These are phyloP conservation scores for Todiramphus chloris DNA, from an alignment of 2,113 vertebrate genomes.

Conservation along the genomic window DNA sequence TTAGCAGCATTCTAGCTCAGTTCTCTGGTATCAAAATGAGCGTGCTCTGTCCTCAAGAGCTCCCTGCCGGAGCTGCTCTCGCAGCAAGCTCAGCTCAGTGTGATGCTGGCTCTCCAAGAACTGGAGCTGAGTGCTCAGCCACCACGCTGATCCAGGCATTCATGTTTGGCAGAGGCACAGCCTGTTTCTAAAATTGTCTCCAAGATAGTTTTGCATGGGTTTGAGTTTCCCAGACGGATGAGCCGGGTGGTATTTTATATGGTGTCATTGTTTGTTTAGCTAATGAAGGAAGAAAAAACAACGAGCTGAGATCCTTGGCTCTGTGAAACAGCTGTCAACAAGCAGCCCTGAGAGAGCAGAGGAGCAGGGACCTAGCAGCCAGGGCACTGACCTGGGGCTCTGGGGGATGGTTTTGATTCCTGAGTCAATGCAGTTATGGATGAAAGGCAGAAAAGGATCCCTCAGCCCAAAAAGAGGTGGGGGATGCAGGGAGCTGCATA, in stretches of 20 bases:
- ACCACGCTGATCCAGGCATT: background rate
- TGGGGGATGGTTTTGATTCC: background rate
- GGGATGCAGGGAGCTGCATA: background rate
- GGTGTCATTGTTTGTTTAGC: slow-evolving; percentile 52
- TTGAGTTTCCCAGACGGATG: background rate
- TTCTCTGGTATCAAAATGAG: background rate
- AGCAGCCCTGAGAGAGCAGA: background rate
- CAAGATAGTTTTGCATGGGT: background rate
- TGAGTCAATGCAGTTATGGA: background rate
- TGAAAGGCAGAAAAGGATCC: background rate
- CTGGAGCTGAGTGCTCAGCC: background rate
- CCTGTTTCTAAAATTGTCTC: slow-evolving; percentile 21
- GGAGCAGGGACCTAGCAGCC: background rate
- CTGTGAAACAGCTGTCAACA: slow-evolving; percentile 26
- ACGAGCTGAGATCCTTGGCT: background rate
- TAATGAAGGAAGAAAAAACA: slow-evolving; percentile 25
- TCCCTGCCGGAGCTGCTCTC: background rate
- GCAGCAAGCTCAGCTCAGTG: background rate
- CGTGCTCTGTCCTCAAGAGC: background rate
- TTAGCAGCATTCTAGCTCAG: background rate
- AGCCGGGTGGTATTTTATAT: slow-evolving; percentile 32
- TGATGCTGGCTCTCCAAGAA: background rate
- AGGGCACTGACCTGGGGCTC: background rate
- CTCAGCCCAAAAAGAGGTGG: background rate
- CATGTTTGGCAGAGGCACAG: background rate